These are phyloP conservation scores for Lamprotornis superbus DNA, from an alignment of 2,113 vertebrate species.

Conservation along the genomic window DNA sequence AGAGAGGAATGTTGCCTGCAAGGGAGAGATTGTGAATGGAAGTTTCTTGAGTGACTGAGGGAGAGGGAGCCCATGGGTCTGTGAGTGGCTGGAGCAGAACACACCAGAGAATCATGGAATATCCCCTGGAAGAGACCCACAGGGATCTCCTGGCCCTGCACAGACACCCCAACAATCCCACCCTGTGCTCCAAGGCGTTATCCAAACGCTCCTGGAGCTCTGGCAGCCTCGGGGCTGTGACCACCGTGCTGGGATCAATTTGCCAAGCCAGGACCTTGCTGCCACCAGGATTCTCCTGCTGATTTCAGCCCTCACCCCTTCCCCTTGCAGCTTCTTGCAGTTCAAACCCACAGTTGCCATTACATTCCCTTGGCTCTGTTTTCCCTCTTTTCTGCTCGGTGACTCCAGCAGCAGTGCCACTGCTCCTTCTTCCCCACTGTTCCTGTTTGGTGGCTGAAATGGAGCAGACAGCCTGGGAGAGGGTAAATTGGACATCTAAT, in stretches of 20 bases:
- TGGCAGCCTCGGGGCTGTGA: neutral
- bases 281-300: neutral
- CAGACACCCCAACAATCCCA: neutral
- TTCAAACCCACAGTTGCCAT: neutral
- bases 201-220: neutral
- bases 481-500: neutral
- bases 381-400: neutral
- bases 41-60: neutral
- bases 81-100: neutral
- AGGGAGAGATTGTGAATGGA: neutral
- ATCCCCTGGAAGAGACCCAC: neutral
- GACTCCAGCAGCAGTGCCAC: neutral
- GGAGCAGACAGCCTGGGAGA: neutral
- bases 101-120: neutral
- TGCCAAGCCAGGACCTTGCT: neutral
- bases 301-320: neutral
- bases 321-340: neutral
- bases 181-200: rapidly evolving
- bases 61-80: neutral
- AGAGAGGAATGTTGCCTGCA: neutral
- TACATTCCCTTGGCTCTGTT: neutral
- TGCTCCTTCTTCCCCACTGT: rapidly evolving
- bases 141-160: neutral
- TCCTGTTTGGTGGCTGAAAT: neutral
- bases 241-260: neutral